Base-by-base conservation (phyloP, 2,797 vertebrate genomes). In the Echeneis naucrates region DNA sequence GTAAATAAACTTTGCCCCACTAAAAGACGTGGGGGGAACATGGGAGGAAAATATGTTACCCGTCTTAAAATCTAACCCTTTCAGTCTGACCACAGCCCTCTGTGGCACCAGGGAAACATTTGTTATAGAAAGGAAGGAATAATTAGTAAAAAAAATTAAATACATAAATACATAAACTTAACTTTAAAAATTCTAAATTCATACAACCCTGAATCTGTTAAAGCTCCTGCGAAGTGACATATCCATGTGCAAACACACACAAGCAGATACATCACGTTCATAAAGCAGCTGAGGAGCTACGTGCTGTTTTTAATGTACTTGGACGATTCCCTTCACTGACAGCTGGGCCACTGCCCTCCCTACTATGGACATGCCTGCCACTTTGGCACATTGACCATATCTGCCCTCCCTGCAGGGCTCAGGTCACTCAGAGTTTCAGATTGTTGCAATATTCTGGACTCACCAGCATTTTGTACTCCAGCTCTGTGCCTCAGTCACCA, bases 331-430 rank as follows among this genome's bases (percentile, higher is more conserved):
- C 2, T 63, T 38, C 23, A 38, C 14, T 45, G 21, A 60, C 32
- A 62, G 21, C 52, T 55, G 19, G n/a, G n/a, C 40, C 2, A 21
- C 35, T 37, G 42, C 32, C n/a, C n/a, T n/a, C n/a, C n/a, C n/a
- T n/a, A n/a, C n/a, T n/a, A 47, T 52, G 62, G 62, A 61, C 30
- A 4, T 1, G 19, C 32, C 40, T 53, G 68, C 27, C 51, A 54
- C 40, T 72, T 56, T 77, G 52, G 35, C 58, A 68, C 44, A 19
- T 23, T 48, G 16, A 68, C 4, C 17, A 12, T 80, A 71, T 64
- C 68, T 19, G 37, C 30, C 11, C 5, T 60, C 66, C 78, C 26
- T 57, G 47, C 59, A 17, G 78, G 73, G 38, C 33, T 82, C 81
- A 67, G 78, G 68, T 81, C 65, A 44, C 35, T 45, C 32, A 19